A percentile compares a stretch with the other conserved stretches of the same genome.
Conservation (phyloP, 2,113 vertebrate species). For the Oncorhynchus clarkii region DNA sequence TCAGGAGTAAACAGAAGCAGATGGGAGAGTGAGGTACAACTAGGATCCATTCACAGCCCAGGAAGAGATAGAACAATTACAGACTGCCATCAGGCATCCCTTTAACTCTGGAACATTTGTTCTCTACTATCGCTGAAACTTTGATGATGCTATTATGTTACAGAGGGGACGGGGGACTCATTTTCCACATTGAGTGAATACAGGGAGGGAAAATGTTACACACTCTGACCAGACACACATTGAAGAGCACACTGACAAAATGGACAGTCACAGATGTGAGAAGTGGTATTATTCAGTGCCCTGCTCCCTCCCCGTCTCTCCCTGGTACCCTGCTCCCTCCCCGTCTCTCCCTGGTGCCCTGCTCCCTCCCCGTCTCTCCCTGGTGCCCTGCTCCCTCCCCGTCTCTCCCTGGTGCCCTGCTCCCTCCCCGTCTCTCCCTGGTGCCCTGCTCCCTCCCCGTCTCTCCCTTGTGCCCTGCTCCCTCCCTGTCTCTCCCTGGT, state of each 20-base stretch:
- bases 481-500: too few relatives aligned
- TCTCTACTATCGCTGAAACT: slow-evolving; percentile 32
- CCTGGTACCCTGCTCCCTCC: slow-evolving; percentile 35
- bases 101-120: slow-evolving; percentile 27
- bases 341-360: slow-evolving; percentile 41
- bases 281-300: slow-evolving; percentile 5
- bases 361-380: slow-evolving; percentile 37
- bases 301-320: slow-evolving; percentile 11
- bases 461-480: slow-evolving; percentile 32
- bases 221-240: slow-evolving; percentile 17
- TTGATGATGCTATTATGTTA: slow-evolving; percentile 22
- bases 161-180: slow-evolving; percentile 33
- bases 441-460: slow-evolving; percentile 42
- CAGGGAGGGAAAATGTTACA: slow-evolving; percentile 8
- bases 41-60: slow-evolving; percentile 15
- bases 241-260: slow-evolving; percentile 30
- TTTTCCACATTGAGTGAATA: slow-evolving; percentile 27
- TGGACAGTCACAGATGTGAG: slow-evolving; percentile 26
- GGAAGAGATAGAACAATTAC: not conserved
- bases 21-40: slow-evolving; percentile 43
- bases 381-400: slow-evolving; percentile 41
- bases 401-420: slow-evolving; percentile 24
- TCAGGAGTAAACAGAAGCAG: slow-evolving; percentile 56
- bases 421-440: slow-evolving; percentile 35
- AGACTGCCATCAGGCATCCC: slow-evolving; percentile 16